Base-by-base conservation (phyloP, 2,888 invertebrate genomes). In the Hirtodrosophila duncani region DNA sequence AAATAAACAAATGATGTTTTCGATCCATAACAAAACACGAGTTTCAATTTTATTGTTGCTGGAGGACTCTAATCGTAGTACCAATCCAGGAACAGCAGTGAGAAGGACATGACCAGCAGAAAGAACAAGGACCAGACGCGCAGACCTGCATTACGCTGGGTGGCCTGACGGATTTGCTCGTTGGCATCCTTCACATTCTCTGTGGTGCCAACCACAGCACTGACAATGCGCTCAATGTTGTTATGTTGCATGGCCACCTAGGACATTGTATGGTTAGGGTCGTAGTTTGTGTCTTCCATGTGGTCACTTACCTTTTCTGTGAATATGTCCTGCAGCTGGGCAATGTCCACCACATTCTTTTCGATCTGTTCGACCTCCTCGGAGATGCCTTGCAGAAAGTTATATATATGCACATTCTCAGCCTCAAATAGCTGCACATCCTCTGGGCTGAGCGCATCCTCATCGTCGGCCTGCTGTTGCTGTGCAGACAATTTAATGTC, bases 101-200 rank as follows among this genome's bases (percentile, higher is more conserved):
- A 94, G 85, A 99, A 97, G 24, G 98, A 97, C 92, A 98, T 94
- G 24, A 99, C 97, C 67, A 99, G 88, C 43, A 99, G 88, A 85
- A 98, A 98, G 88, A 99, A 99, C 17, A 99, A 88, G 45, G 98
- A 92, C 91, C 96, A 98, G 8, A 97, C 96, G 70, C 99, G 89
- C 24, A 98, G 90, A 0, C 98, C 96, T 1, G 99, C 99, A 87
- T 98, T 98, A 62, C 97, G 92, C 87, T 98, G 97, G 81, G 99
- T 98, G 0, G 99, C 98, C 88, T 98, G 95, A 64, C 97, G 90
- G 41, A 99, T 96, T 87, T 98, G 97, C 81, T 98, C 97, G 88
- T 99, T 99, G 1, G 97, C 99, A 87, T 96, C 96, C 83, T 93
- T 94, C 9, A 99, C 93, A 87, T 98, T 98, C 87, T 98, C 98